A percentile compares a stretch with the other conserved stretches of the same genome.
Conservation (phyloP, 2,113 vertebrate genomes). For the Ranitomeya imitator region DNA sequence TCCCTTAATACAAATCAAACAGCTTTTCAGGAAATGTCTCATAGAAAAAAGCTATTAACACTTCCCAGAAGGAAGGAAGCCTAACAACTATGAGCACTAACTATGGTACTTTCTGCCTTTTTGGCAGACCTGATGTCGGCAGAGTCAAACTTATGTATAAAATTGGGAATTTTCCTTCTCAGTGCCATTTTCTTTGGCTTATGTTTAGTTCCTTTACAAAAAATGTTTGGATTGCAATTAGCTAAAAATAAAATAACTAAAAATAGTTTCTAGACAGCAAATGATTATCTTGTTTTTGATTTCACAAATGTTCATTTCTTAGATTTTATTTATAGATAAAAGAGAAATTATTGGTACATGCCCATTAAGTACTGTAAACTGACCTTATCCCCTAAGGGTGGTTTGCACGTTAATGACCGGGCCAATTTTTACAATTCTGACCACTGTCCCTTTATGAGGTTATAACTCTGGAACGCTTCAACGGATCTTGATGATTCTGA, state of each 20-base stretch:
- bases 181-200: background rate
- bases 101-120: background rate
- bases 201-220: background rate
- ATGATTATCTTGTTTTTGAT: background rate
- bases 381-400: background rate
- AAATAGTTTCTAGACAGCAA: background rate
- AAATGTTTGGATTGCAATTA: background rate
- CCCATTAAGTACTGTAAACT: background rate
- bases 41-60: constrained; percentile 21
- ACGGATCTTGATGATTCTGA: too few relatives aligned
- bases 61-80: constrained; percentile 43
- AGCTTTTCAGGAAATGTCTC: background rate
- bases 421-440: too few relatives aligned
- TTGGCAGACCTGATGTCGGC: constrained; percentile 15
- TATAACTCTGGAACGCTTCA: too few relatives aligned
- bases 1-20: background rate
- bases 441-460: too few relatives aligned
- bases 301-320: background rate
- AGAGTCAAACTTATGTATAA: too few relatives aligned
- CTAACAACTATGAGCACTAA: background rate
- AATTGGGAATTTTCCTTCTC: background rate
- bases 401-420: too few relatives aligned
- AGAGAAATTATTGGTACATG: background rate
- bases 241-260: background rate
- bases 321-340: background rate